Percentiles rank a stretch among this genome's conserved stretches.
These are phyloP conservation scores for Podocnemis expansa DNA, from an alignment of 2,113 vertebrate species.

Conservation along the genomic window DNA sequence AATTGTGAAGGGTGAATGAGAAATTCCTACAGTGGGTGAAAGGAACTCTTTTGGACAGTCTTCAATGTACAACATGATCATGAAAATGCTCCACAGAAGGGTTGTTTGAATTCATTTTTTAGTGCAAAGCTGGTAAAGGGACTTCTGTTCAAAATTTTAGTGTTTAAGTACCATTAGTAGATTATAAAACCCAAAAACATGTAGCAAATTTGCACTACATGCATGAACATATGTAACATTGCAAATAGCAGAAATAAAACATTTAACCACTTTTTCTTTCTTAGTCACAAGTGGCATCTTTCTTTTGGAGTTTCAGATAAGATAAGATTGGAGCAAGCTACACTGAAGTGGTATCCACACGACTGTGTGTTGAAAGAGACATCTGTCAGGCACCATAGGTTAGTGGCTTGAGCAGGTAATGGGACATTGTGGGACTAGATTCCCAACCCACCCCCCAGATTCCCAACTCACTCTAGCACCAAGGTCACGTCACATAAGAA, in stretches of 20 bases:
- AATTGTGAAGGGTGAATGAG: not conserved
- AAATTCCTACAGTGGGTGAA: not conserved
- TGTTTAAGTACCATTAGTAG: not conserved
- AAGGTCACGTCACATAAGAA: not conserved
- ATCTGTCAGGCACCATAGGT: too few species aligned
- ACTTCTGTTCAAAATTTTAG: not conserved
- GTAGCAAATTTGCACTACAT: not conserved
- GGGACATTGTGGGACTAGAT: not conserved
- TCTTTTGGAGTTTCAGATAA: not conserved
- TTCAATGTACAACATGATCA: not conserved
- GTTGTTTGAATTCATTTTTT: not conserved
- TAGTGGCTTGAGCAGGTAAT: too few species aligned
- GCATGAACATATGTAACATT: not conserved
- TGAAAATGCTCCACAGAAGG: not conserved
- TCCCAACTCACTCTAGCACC: not conserved
- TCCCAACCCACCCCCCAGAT: not conserved
- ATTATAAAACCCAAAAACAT: not conserved
- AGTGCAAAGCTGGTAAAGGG: not conserved
- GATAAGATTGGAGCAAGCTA: not conserved
- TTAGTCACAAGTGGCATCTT: not conserved
- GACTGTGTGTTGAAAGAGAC: not conserved
- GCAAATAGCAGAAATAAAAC: not conserved
- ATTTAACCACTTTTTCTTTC: not conserved
- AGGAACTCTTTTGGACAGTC: not conserved
- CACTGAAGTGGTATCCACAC: not conserved